Evolutionary conservation across 1,140 invertebrate genomes (phyloP), one percentile per base, ranked within the genome.

Genomic region (Ostrea edulis): DNA sequence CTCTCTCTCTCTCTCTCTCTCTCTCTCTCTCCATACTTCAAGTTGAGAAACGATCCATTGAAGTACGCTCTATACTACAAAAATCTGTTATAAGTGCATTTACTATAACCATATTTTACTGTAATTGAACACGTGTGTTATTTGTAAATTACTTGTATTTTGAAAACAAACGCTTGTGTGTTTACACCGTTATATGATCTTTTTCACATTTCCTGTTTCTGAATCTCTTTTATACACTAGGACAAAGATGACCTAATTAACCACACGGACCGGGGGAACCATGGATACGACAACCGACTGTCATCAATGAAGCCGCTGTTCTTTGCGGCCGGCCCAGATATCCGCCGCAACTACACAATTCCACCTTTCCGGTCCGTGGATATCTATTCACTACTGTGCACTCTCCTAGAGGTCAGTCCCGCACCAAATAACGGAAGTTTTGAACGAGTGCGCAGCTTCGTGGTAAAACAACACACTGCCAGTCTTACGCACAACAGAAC

Each of bases 251-350:
- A 86, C 5, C 17, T 84, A 20, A 22, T 29, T 12, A 68, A 54
- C 3, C 35, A 82, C 2, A 35, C 35, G 25, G 68, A 77, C 25
- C 68, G 68, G 25, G 97, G 97, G 2, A 92, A 96, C n/a, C 97
- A 97, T 92, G 97, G 97, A 2, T 97, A 97, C 90, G 96, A 96
- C 88, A 97, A 97, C 89, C 93, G 93, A 20, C 92, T 94, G 2
- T 85, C 89, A 54, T 94, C 95, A 20, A 97, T 97, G 97, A 95
- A 96, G 90, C 96, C 97, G 29, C 96, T 97, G 87, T 97, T 97
- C 91, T 95, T 97, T 85, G 97, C 96, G 0, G 93, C 94, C 55
- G 97, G 97, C 12, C 97, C 97, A 35, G 94, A 95, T 58, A 96
- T 97, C 92, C 94, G 95, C 88, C 89, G 94, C 86, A 92, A 95